Conservation (phyloP, 2,797 vertebrate genomes). For the Moxostoma hubbsi region DNA sequence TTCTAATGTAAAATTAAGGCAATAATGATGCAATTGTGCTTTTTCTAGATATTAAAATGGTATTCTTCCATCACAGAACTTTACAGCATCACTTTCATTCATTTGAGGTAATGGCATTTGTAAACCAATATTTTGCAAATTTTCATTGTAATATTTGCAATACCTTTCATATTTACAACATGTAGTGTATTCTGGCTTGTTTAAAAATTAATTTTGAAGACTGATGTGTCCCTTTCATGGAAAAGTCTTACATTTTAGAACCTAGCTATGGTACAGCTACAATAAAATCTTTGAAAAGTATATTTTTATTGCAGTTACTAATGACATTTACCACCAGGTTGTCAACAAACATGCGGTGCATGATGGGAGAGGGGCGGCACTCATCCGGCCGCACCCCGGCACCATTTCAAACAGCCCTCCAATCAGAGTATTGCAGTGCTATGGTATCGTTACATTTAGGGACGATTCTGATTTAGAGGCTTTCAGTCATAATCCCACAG, state of each 20-base stretch:
- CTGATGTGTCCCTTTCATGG: background rate
- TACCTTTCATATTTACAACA: background rate
- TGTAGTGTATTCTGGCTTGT: too few species aligned
- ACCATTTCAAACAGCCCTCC: too few species aligned
- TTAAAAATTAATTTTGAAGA: too few species aligned
- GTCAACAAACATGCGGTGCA: too few species aligned
- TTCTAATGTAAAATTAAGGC: background rate
- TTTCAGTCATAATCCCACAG: too few species aligned
- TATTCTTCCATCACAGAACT: conserved; percentile 1
- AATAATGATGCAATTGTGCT: conserved; percentile 25
- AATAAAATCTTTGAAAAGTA: background rate
- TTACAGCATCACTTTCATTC: background rate
- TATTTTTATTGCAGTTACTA: background rate
- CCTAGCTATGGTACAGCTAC: background rate
- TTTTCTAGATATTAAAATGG: background rate
- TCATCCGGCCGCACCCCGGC: too few species aligned
- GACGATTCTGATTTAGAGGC: too few species aligned
- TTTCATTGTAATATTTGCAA: background rate
- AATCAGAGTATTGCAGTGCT: too few species aligned
- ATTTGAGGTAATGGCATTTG: background rate
- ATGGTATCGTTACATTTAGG: too few species aligned
- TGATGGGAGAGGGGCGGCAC: too few species aligned
- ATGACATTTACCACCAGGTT: background rate
- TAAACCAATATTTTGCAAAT: background rate
- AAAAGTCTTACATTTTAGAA: background rate